These are phyloP conservation scores for Lamprologus tigripictilis DNA, from an alignment of 2,113 vertebrate genomes.

Conservation along the genomic window DNA sequence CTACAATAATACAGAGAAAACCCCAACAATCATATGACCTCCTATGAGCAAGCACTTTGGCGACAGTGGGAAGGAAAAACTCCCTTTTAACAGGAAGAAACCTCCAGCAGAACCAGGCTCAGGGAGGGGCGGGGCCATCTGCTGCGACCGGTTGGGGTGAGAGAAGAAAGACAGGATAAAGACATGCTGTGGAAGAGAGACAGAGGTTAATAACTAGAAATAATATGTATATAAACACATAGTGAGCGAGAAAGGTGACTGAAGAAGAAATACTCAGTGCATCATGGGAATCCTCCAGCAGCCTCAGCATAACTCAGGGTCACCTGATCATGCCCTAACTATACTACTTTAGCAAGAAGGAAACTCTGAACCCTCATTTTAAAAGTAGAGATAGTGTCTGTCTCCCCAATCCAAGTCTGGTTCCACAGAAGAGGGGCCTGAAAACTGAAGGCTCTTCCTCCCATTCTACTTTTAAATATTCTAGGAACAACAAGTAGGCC, in stretches of 20 bases:
- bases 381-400: background rate
- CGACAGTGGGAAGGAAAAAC: background rate
- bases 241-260: background rate
- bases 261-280: background rate
- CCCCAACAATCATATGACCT: accelerated
- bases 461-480: background rate
- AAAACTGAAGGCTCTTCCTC: background rate
- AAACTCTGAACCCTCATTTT: accelerated
- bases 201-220: accelerated
- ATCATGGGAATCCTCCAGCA: background rate
- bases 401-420: background rate
- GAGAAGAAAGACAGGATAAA: accelerated
- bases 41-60: background rate
- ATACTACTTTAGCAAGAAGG: background rate
- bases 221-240: background rate
- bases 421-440: background rate
- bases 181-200: background rate
- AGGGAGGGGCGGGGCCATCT: background rate
- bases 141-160: accelerated
- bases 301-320: background rate
- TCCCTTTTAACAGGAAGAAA: accelerated
- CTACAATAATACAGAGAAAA: background rate
- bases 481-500: accelerated
- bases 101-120: accelerated
- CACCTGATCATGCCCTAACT: accelerated